Conservation (phyloP, 2,113 vertebrate species). For the Phainopepla nitens region DNA sequence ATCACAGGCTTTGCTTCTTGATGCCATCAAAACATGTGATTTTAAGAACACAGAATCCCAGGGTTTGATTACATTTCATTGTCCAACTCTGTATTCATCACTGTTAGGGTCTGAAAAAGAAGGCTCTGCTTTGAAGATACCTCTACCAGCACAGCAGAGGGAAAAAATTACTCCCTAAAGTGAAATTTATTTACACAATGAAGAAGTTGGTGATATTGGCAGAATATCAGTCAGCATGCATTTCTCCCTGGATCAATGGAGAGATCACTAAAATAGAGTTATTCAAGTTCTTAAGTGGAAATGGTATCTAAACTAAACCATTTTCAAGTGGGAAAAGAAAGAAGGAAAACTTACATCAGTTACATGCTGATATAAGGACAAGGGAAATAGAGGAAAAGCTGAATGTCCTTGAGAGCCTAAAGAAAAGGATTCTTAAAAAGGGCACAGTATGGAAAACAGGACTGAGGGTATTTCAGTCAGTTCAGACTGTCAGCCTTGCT, state of each 20-base stretch:
- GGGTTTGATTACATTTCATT: background rate
- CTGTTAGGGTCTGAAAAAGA: background rate
- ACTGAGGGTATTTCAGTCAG: background rate
- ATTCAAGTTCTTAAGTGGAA: background rate
- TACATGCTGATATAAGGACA: background rate
- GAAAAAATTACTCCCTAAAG: background rate
- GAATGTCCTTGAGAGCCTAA: background rate
- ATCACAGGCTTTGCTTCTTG: background rate
- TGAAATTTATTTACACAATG: background rate
- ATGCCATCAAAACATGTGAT: background rate
- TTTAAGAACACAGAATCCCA: background rate
- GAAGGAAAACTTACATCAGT: background rate
- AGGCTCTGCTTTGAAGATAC: background rate
- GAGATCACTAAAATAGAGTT: background rate
- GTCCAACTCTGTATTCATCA: background rate
- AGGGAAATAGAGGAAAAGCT: background rate
- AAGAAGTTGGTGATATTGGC: background rate
- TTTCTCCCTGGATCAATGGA: background rate
- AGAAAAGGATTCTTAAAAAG: background rate
- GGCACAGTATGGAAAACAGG: background rate
- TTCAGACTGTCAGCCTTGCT: background rate
- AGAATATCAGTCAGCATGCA: background rate
- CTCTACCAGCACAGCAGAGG: background rate
- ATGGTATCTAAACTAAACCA: background rate
- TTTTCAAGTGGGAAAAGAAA: background rate